A percentile compares a stretch with the other conserved stretches of the same genome.
Conservation (phyloP, 1,140 invertebrate species). For the Drosophila sturtevanti region DNA sequence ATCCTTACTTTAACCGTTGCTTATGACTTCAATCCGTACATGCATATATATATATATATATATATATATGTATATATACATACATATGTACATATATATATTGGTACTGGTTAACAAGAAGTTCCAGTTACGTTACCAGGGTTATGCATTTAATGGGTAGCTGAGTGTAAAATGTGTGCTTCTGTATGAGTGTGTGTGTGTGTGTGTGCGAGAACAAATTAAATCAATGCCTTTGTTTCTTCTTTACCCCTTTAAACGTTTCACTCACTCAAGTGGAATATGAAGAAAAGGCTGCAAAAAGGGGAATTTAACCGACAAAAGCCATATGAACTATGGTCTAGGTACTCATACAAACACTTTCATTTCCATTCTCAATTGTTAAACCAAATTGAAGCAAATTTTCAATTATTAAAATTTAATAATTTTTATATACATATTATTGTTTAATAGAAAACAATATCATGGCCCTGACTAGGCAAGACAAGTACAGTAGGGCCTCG, state of each 20-base stretch:
- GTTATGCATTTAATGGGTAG: conserved; percentile 20
- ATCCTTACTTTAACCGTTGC: neutral
- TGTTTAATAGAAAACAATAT: too few species aligned
- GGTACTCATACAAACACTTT: too few species aligned
- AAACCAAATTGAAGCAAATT: too few species aligned
- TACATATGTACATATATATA: conserved; percentile 39
- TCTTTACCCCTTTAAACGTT: conserved; percentile 2
- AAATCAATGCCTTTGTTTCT: conserved; percentile 59
- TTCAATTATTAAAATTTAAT: too few species aligned
- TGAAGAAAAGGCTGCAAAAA: conserved; percentile 4
- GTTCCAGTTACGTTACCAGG: neutral
- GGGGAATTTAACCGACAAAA: neutral
- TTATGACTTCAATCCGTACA: conserved; percentile 1
- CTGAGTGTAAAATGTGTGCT: conserved; percentile 49
- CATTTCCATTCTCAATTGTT: too few species aligned
- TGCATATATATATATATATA: conserved; percentile 51
- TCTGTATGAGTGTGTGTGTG: too few species aligned
- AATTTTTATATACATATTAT: too few species aligned
- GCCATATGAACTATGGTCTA: conserved; percentile 1
- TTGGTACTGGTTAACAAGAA: conserved; percentile 8
- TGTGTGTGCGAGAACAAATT: conserved; percentile 57
- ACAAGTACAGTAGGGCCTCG: too few species aligned
- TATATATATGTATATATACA: conserved; percentile 40
- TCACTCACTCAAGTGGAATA: conserved; percentile 7
- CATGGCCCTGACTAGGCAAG: too few species aligned